These are phyloP conservation scores for Tethya wilhelma DNA, from an alignment of 37 sponge, comb jelly and placozoan genomes.

Conservation along the genomic window DNA sequence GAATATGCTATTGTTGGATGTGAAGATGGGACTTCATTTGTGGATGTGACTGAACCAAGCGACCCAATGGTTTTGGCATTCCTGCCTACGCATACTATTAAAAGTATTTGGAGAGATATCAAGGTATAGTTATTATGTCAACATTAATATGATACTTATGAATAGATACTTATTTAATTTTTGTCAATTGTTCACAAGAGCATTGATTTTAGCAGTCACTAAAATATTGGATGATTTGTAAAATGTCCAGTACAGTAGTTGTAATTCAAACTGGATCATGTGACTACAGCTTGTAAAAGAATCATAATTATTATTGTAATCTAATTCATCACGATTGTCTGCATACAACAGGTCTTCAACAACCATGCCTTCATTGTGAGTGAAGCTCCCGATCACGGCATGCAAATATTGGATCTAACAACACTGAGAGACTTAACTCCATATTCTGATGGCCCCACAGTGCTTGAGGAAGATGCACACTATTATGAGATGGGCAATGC, in stretches of 20 bases:
- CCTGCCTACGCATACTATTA: constrained; percentile 56
- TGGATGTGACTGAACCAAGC: constrained; percentile 71
- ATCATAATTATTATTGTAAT: no score
- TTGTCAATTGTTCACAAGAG: no score
- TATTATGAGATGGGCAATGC: constrained; percentile 50
- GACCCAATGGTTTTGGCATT: constrained; percentile 56
- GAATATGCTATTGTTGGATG: constrained; percentile 76
- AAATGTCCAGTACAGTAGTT: no score
- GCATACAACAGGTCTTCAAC: constrained; percentile 41
- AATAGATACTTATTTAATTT: no score
- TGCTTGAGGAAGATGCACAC: constrained; percentile 29
- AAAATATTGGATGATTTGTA: no score
- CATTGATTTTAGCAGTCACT: no score
- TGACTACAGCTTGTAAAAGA: no score
- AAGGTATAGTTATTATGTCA: no score
- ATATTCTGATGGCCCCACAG: not conserved
- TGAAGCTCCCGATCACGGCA: constrained; percentile 66
- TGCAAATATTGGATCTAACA: constrained; percentile 69
- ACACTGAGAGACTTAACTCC: constrained; percentile 21
- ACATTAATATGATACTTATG: no score
- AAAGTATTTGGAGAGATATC: constrained; percentile 71
- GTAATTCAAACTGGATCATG: no score
- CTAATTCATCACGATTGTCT: no score
- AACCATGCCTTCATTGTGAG: constrained; percentile 80
- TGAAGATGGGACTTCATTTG: constrained; percentile 75